Percentiles rank a stretch among this genome's conserved stretches.
Conservation (phyloP, 2,888 invertebrate genomes). For the Cryptocephalus moraei region DNA sequence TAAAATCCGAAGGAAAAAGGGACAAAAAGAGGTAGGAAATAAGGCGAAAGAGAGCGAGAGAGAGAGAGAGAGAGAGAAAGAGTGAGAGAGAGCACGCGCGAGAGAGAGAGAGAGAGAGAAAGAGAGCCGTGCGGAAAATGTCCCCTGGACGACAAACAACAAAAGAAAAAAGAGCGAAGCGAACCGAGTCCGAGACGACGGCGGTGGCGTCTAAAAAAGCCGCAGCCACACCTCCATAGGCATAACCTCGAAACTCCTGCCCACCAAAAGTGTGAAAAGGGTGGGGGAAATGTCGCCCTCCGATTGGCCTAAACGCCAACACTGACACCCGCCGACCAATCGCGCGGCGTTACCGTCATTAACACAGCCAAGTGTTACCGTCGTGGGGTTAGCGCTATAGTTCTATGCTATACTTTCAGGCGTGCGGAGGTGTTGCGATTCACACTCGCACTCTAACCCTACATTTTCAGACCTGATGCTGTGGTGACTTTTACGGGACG, state of each 20-base stretch:
- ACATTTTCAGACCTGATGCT: neutral
- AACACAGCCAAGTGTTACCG: conserved; percentile 36
- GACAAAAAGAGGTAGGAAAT: too few relatives aligned
- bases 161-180: neutral
- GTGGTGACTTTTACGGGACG: too few relatives aligned
- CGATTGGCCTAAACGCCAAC: conserved; percentile 34
- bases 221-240: conserved; percentile 36
- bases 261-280: conserved; percentile 38
- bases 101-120: too few relatives aligned
- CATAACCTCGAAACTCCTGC: conserved; percentile 36
- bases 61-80: too few relatives aligned
- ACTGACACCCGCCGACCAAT: conserved; percentile 36
- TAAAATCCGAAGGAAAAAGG: too few relatives aligned
- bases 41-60: too few relatives aligned
- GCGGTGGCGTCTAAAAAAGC: conserved; percentile 32
- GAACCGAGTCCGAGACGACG: conserved; percentile 2
- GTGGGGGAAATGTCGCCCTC: conserved; percentile 37
- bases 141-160: conserved; percentile 14
- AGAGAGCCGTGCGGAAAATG: conserved; percentile 10
- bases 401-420: conserved; percentile 35
- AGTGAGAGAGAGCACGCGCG: too few relatives aligned
- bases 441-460: conserved; percentile 23
- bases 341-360: conserved; percentile 37
- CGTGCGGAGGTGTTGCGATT: conserved; percentile 36
- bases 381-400: conserved; percentile 35